Base-by-base conservation (phyloP, 2,113 vertebrate genomes). In the Dolichotis patagonum region DNA sequence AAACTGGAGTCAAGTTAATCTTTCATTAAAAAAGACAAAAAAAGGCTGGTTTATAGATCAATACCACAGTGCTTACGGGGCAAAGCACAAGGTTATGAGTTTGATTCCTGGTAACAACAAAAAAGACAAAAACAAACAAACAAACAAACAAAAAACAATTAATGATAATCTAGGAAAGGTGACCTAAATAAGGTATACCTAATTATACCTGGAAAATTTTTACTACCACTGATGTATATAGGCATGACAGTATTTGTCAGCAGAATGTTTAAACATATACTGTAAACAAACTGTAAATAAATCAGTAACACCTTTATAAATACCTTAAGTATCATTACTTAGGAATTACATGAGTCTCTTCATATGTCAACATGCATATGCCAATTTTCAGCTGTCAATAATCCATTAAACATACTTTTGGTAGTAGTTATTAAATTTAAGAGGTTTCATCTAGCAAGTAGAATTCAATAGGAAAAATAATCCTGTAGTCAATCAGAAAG, bases 301-400 rank as follows among this genome's bases (percentile, higher is more conserved):
- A 92, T 97, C 86, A 97, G 92, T 91, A 97, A 1, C 78, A 75
- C 35, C 54, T 97, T 98, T 97, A 93, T 97, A 98, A 98, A 98
- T 98, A 97, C 93, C 97, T 97, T 92, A 98, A 86, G 75, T 96
- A 75, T 35, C 81, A 97, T 97, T 98, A 98, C 94, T 98, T 97
- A 97, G 92, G 97, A 98, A 95, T 97, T 98, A 98, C 90, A 67
- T 26, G 86, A 60, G 56, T 54, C 54, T 97, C 84, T 96, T 96
- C 93, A 65, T 95, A 60, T 94, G 88, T 41, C 90, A 98, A 84
- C 86, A 97, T 88, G n/a, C 96, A 89, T 41, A 96, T n/a, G 95
- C n/a, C n/a, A n/a, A 63, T 98, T 97, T 95, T 96, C 97, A 73
- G 65, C 85, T 38, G 58, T 35, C 96, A 98, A 85, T 97, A 97